Base-by-base conservation (phyloP, 1,140 invertebrate species). In the Drosophila bocki region DNA sequence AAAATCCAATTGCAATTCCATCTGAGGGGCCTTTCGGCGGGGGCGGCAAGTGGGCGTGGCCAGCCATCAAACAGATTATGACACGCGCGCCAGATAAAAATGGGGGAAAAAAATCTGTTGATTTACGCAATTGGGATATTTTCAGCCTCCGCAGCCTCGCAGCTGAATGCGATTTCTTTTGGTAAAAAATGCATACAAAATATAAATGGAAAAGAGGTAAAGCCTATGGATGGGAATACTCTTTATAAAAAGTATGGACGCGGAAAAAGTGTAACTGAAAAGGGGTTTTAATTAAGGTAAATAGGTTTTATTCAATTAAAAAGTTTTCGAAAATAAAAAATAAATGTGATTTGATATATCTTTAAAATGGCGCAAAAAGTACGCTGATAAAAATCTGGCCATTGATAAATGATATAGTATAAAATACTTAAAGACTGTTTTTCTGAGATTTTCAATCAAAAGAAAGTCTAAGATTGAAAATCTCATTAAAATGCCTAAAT, bases 61-160 rank as follows among this genome's bases (percentile, higher is more conserved):
- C 60, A 62, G 70, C 56, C 76, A 87, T 80, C 84, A 88, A 84
- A 77, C 84, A 87, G 84, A 84, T 87, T 88, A 87, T 78, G 74
- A 75, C 76, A 87, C 80, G 80, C 80, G 48, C 48, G 37, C 39
- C 60, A 42, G 57, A 50, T 71, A 47, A 71, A 75, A 54, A 48
- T 48, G 51, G 33, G 37, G 22, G 8, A 48, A 48, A 44, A 62
- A 64, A 42, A 67, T 76, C 62, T 87, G 68, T 85, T 86, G 82
- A 85, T 85, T 78, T 78, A 78, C 51, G 69, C 69, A 86, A 86
- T 86, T 86, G 60, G 75, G 77, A 86, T 69, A 81, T 77, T 69
- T 70, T 35, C 72, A 48, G 60, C 51, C 64, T 51, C 22, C 54
- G 11, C 22, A 29, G 47, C 32, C 35, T 33, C 19, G 12, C 53